A percentile compares a stretch with the other conserved stretches of the same genome.
These are phyloP conservation scores for Lepus americanus DNA, from an alignment of 2,113 vertebrate genomes.

Conservation along the genomic window DNA sequence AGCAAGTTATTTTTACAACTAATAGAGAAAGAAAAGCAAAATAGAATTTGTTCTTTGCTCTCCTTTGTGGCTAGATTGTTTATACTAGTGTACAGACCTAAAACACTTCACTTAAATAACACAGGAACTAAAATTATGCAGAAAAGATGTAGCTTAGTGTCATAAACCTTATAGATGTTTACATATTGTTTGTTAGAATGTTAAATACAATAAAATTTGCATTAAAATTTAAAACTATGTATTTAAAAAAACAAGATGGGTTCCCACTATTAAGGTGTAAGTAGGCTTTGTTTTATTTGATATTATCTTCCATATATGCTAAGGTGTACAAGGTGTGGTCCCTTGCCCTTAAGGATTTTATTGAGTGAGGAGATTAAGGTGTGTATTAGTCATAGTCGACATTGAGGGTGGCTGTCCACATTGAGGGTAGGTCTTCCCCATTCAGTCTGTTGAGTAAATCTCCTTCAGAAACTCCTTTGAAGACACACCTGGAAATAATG, in stretches of 20 bases:
- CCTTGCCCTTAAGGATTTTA: constrained; percentile 2
- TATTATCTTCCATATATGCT: not conserved
- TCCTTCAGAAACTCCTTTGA: not conserved
- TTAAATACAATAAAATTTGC: constrained; percentile 4
- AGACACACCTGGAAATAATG: not conserved
- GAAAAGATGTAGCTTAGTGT: not conserved
- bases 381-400: not conserved
- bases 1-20: constrained; percentile 35
- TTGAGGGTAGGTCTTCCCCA: not conserved
- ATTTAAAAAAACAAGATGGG: constrained; percentile 36
- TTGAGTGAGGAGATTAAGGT: not conserved
- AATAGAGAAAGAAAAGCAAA: not conserved
- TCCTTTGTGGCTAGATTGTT: not conserved
- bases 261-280: not conserved
- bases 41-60: not conserved
- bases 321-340: not conserved
- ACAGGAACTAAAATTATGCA: not conserved
- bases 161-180: not conserved
- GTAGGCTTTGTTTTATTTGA: not conserved
- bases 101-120: not conserved
- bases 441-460: not conserved
- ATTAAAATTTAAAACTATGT: not conserved
- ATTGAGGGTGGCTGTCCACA: not conserved
- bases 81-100: not conserved
- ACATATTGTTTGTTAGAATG: not conserved